These are phyloP conservation scores for Tinamus guttatus DNA, from an alignment of 2,113 vertebrate species.

Conservation along the genomic window DNA sequence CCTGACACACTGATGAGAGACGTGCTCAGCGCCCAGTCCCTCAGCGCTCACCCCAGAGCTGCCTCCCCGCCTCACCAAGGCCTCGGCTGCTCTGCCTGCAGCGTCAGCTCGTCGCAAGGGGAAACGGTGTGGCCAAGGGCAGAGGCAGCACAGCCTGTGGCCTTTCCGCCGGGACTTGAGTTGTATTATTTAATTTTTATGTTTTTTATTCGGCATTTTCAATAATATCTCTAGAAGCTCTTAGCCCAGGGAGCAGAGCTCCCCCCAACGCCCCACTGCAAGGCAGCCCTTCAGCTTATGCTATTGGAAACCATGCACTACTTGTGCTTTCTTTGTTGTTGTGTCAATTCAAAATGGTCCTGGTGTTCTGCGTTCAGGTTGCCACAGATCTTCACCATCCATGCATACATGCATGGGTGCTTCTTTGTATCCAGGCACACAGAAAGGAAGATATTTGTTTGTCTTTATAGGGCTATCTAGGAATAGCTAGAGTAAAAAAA, in stretches of 20 bases:
- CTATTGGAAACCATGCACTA: neutral
- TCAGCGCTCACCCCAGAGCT: neutral
- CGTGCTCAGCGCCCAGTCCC: neutral
- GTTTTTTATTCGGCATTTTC: too few species aligned
- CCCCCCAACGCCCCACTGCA: too few species aligned
- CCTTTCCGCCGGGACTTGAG: too few species aligned
- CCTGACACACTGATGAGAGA: accelerated
- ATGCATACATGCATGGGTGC: neutral
- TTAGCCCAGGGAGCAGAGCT: neutral
- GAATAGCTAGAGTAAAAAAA: neutral
- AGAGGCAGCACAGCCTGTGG: too few species aligned
- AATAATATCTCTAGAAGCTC: neutral
- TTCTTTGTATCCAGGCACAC: neutral
- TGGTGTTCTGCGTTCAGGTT: neutral
- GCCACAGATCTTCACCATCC: neutral
- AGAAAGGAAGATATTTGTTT: neutral
- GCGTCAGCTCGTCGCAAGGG: neutral
- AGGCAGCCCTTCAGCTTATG: neutral
- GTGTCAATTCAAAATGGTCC: neutral
- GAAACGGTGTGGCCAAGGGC: neutral
- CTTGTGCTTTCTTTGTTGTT: neutral
- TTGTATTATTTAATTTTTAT: neutral
- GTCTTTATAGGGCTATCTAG: neutral
- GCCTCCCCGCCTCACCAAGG: neutral
- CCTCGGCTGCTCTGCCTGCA: neutral